These are phyloP conservation scores for Hirtodrosophila duncani DNA, from an alignment of 2,888 invertebrate genomes.

Conservation along the genomic window DNA sequence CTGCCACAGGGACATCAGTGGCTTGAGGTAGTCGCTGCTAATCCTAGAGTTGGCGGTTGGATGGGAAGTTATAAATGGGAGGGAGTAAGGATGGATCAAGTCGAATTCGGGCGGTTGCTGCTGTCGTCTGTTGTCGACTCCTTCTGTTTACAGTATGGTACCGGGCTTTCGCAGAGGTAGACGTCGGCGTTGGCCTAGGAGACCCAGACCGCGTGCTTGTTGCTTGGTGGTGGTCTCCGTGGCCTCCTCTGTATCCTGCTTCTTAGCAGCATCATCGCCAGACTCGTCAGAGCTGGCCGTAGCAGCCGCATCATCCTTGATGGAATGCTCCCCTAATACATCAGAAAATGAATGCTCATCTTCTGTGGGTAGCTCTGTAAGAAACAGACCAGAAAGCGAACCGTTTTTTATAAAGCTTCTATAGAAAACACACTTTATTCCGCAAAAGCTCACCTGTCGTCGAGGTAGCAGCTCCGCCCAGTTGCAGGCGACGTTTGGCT, in stretches of 20 bases:
- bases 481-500: slow-evolving; percentile 74
- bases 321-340: slow-evolving; percentile 45
- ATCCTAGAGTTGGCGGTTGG: too few relatives aligned
- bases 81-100: too few relatives aligned
- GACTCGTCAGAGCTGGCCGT: slow-evolving; percentile 47
- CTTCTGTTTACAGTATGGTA: slow-evolving; percentile 78
- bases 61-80: too few relatives aligned
- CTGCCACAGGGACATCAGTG: too few relatives aligned
- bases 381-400: background rate
- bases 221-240: slow-evolving; percentile 80
- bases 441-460: slow-evolving; percentile 76
- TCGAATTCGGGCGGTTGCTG: too few relatives aligned
- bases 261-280: slow-evolving; percentile 45
- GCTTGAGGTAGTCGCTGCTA: too few relatives aligned
- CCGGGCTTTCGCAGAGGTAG: slow-evolving; percentile 82
- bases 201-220: slow-evolving; percentile 83
- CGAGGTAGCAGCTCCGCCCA: slow-evolving; percentile 73
- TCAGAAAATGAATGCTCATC: slow-evolving; percentile 42
- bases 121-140: slow-evolving; percentile 8
- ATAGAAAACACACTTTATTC: too few relatives aligned
- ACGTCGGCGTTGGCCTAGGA: slow-evolving; percentile 85
- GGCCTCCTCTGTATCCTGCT: slow-evolving; percentile 73
- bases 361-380: slow-evolving; percentile 49
- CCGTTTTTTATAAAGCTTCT: too few relatives aligned
- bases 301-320: slow-evolving; percentile 44